phyloP scores from a whole-genome alignment of 2,797 vertebrate species.

The Sphenodon punctatus region DNA sequence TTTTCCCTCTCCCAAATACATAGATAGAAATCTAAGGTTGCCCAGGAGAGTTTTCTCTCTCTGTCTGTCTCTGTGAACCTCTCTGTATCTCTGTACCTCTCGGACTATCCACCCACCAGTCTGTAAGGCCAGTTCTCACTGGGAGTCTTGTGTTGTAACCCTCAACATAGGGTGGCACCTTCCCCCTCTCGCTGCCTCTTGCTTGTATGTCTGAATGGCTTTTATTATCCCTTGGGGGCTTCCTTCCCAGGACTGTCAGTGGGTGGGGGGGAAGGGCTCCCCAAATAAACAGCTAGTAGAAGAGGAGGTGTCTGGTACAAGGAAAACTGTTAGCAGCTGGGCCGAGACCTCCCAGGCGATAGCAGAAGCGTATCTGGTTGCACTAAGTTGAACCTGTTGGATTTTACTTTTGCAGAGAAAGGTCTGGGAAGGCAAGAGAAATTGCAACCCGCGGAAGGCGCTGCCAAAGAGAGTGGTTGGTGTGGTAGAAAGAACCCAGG shows the following conservation, averaged over 20 bases:
- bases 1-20: too few relatives aligned
- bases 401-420: constrained; percentile 22
- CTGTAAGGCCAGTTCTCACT: too few relatives aligned
- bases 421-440: not conserved
- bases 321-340: not conserved
- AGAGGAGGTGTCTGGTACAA: fast-evolving
- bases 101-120: too few relatives aligned
- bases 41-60: too few relatives aligned
- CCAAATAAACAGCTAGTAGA: fast-evolving
- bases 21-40: too few relatives aligned
- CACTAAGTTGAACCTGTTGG: constrained; percentile 29
- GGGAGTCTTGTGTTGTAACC: not conserved
- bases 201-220: not conserved
- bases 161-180: not conserved
- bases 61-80: too few relatives aligned
- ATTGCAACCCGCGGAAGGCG: not conserved
- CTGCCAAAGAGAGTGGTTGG: fast-evolving
- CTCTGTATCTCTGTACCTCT: too few relatives aligned
- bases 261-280: not conserved
- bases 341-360: constrained; percentile 41
- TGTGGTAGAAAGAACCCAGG: too few relatives aligned
- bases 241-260: fast-evolving
- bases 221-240: not conserved
- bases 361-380: not conserved
- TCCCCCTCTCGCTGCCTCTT: not conserved